phyloP scores from a whole-genome alignment of 2,797 vertebrate genomes.

The Peromyscus nudipes region DNA sequence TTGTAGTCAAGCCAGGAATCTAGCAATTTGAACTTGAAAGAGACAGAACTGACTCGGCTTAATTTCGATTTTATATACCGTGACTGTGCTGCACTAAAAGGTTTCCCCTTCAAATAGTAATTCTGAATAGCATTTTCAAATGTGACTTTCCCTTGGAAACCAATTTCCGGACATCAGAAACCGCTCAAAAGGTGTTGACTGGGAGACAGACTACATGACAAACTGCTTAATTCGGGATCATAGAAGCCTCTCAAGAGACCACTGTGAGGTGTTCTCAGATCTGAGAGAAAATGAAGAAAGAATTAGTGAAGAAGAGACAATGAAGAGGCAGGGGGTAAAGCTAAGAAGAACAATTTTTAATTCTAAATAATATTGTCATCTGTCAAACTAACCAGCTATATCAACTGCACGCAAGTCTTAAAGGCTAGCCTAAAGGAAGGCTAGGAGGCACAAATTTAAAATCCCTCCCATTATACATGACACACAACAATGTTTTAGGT shows the following conservation, averaged over 20 bases:
- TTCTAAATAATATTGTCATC: background rate
- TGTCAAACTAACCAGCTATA: background rate
- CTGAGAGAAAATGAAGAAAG: slow-evolving; percentile 60
- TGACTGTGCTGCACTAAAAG: slow-evolving; percentile 33
- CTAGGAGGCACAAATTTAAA: background rate
- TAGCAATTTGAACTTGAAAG: slow-evolving; percentile 69
- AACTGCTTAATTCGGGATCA: background rate
- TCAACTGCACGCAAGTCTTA: background rate
- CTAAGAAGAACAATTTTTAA: background rate
- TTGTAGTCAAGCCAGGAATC: slow-evolving; percentile 73
- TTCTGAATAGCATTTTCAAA: slow-evolving; percentile 66
- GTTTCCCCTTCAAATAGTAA: slow-evolving; percentile 77
- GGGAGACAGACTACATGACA: slow-evolving; percentile 43
- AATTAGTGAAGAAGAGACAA: background rate
- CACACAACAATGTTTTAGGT: slow-evolving; percentile 23
- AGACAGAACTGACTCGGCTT: slow-evolving; percentile 58
- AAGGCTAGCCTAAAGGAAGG: background rate
- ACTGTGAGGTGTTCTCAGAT: background rate
- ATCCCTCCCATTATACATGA: background rate
- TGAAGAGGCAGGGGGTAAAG: background rate
- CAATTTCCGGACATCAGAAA: slow-evolving; percentile 72
- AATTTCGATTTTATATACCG: slow-evolving; percentile 30
- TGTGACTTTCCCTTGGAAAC: slow-evolving; percentile 67
- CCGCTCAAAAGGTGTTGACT: slow-evolving; percentile 48
- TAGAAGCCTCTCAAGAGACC: slow-evolving; percentile 41